Conservation (phyloP, 1,140 invertebrate species). For the Papilio xuthus region DNA sequence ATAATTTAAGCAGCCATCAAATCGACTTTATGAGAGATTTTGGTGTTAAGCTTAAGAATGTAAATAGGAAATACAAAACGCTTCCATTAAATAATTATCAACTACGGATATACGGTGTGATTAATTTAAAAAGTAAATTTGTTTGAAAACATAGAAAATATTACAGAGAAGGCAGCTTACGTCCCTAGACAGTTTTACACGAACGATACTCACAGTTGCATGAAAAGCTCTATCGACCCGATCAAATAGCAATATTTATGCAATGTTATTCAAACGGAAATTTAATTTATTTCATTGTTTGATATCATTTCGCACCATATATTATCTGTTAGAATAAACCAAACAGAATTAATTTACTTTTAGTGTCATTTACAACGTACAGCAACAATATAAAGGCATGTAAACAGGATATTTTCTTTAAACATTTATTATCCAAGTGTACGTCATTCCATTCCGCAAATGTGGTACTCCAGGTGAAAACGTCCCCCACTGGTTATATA, state of each 20-base stretch:
- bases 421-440: constrained; percentile 34
- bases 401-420: constrained; percentile 16
- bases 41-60: constrained; percentile 7
- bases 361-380: not conserved
- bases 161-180: not conserved
- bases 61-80: constrained; percentile 3
- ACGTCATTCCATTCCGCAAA: constrained; percentile 48
- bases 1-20: not conserved
- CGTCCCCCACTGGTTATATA: constrained; percentile 55
- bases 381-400: constrained; percentile 10
- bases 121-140: not conserved
- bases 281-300: not conserved
- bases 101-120: not conserved
- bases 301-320: not conserved
- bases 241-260: not conserved
- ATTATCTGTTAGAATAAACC: not conserved
- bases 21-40: not conserved
- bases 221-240: not conserved
- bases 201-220: not conserved
- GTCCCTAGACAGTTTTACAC: not conserved
- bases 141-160: not conserved
- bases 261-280: not conserved
- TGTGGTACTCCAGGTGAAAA: constrained; percentile 60
- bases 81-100: not conserved
- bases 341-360: not conserved